Percentiles rank a stretch among this genome's conserved stretches.
These are phyloP conservation scores for Drosophila parthenogenetica DNA, from an alignment of 2,888 invertebrate species.

Conservation along the genomic window DNA sequence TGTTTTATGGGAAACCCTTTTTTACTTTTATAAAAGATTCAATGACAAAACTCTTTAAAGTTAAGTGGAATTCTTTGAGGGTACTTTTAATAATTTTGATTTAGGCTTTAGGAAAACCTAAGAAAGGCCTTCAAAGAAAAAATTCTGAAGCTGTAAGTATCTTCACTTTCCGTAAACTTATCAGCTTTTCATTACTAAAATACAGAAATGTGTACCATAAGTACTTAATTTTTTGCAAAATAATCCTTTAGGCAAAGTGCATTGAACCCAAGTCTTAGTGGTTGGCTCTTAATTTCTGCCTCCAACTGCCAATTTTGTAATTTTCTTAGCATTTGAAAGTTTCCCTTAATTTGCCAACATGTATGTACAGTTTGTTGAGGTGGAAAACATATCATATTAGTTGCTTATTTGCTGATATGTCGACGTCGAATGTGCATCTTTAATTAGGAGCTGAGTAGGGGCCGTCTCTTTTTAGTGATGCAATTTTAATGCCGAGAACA, in stretches of 20 bases:
- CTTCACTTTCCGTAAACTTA: too few species aligned
- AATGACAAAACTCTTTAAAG: too few species aligned
- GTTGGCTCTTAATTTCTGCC: background rate
- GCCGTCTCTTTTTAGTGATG: constrained; percentile 50
- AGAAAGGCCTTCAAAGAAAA: too few species aligned
- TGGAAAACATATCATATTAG: constrained; percentile 44
- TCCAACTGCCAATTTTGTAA: background rate
- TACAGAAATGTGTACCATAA: too few species aligned
- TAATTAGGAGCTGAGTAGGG: constrained; percentile 32
- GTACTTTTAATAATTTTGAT: too few species aligned
- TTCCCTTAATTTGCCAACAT: background rate
- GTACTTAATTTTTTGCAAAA: too few species aligned
- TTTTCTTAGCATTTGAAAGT: constrained; percentile 37
- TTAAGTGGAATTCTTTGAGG: too few species aligned
- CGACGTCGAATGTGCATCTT: constrained; percentile 67
- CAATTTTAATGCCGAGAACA: constrained; percentile 67
- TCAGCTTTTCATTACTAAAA: too few species aligned
- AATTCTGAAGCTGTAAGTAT: too few species aligned
- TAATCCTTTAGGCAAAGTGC: constrained; percentile 4
- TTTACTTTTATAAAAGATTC: too few species aligned
- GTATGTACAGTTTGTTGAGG: constrained; percentile 15
- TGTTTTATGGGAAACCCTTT: too few species aligned
- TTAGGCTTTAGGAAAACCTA: too few species aligned
- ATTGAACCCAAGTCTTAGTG: constrained; percentile 13
- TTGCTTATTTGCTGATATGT: constrained; percentile 61